Base-by-base conservation (phyloP, 2,113 vertebrate species). In the Azemiops feae region DNA sequence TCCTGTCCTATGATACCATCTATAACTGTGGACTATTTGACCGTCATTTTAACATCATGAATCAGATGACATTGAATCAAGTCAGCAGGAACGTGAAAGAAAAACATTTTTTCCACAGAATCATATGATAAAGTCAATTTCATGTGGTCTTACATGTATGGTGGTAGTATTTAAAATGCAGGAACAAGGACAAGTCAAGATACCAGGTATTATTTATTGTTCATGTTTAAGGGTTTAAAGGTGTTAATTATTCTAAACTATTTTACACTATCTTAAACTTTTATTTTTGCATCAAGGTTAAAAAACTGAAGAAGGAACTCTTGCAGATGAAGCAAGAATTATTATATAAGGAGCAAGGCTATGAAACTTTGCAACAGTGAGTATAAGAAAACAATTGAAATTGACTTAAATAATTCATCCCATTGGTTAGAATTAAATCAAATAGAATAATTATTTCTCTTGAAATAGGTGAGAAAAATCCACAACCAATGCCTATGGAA, bases 291-390 rank as follows among this genome's bases (percentile, higher is more conserved):
- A 89, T 60, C 94, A 97, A 98, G 98, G 98, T 98, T 95, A 98
- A 98, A 96, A 98, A 98, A 95, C 97, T 98, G 96, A 98, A 98
- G 97, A 95, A 98, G 94, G 98, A 98, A 86, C 98, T 98, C 69
- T 98, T 96, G 54, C 98, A 98, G 95, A 98, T 98, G 98, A 98
- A 98, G 96, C 98, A 98, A 95, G 98, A 98, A 93, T 96, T 98
- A 92, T 95, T 98, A 64, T 98, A 98, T 95, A 98, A 98, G 95
- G 98, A 98, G 90, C 98, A 98, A 97, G 98, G 98, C 94, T 98
- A 98, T 96, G 98, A 98, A 95, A 98, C 98, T 16, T 93, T 98
- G 92, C 98, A 98, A 96, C 98, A 98, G 98, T 98, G 95, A 98
- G 98, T 98, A 97, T 95, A 93, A 95, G 45, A 92, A 94, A 96